Evolutionary conservation across 2,797 vertebrate species (phyloP), one percentile per base, ranked within the genome.

Genomic region (Tamandua tetradactyla): DNA sequence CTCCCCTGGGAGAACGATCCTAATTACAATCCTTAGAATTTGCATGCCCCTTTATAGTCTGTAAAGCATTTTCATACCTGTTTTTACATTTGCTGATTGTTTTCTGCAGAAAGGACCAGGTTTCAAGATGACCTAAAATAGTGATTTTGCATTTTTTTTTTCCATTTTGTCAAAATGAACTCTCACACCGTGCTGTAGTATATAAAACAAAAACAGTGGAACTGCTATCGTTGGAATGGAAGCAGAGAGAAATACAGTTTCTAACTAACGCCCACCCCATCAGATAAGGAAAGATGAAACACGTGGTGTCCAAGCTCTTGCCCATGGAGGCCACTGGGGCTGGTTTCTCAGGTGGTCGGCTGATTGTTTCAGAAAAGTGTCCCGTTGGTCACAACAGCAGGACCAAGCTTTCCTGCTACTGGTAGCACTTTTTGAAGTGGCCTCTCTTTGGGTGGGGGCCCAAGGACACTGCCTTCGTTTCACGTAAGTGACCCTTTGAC

Each of bases 1-100:
- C 23, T n/a, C 64, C 79, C 22, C 32, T 6, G 72, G 62, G 69
- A 95, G 74, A 83, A 92, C 9, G 79, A 83, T 91, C 92, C 75
- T 94, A 87, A 94, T 89, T 95, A 94, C 14, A 57, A 59, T 74
- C 74, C 62, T n/a, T 20, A 94, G 86, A 93, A 96, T 96, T 97
- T 97, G 91, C 96, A 95, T 95, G 68, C n/a, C 49, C 17, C 22
- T 76, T 82, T 79, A 35, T 18, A 78, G 57, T 86, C 95, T 87
- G 23, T 59, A 92, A 75, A 86, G 49, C 22, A 68, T 18, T 57
- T 74, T 87, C 80, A 32, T 5, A 87, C 25, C 13, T 0, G 0
- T 40, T 4, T 59, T 22, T 61, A 84, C 66, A 40, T 66, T 49
- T 55, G 37, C 66, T 37, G 40, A 49, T 59, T 92, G 35, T 32